A percentile compares a stretch with the other conserved stretches of the same genome.
phyloP scores from a whole-genome alignment of 1,140 invertebrate genomes.

The Steinernema feltiae region DNA sequence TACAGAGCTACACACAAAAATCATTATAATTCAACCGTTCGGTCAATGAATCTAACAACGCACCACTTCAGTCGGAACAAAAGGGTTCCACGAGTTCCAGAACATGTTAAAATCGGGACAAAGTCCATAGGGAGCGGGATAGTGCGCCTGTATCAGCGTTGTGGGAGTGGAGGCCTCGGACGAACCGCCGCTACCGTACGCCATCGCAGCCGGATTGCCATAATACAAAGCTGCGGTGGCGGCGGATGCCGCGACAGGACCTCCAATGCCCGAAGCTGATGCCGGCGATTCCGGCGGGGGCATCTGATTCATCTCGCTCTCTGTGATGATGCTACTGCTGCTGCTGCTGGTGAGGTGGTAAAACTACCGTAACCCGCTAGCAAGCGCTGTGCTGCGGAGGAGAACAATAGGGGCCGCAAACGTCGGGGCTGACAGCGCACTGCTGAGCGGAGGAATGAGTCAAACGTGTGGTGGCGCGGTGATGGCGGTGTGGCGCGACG shows the following conservation, averaged over 20 bases:
- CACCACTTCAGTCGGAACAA: neutral
- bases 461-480: too few species aligned
- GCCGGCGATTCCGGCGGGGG: neutral
- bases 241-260: neutral
- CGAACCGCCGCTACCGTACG: neutral
- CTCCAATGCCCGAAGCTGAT: neutral
- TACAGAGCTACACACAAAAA: too few species aligned
- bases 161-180: neutral
- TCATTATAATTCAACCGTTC: too few species aligned
- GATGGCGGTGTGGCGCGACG: too few species aligned
- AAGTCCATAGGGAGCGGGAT: neutral
- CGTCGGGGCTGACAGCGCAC: neutral
- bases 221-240: neutral
- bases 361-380: neutral
- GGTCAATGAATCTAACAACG: too few species aligned
- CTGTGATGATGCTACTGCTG: neutral
- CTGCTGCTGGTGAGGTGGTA: too few species aligned
- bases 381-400: neutral
- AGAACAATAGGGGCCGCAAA: conserved; percentile 6
- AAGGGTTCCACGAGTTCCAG: neutral
- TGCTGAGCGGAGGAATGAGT: too few species aligned
- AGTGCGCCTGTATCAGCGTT: neutral
- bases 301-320: neutral
- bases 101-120: neutral
- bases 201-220: too few species aligned